These are phyloP conservation scores for Aporophyla lueneburgensis DNA, from an alignment of 2,888 invertebrate species.

Conservation along the genomic window DNA sequence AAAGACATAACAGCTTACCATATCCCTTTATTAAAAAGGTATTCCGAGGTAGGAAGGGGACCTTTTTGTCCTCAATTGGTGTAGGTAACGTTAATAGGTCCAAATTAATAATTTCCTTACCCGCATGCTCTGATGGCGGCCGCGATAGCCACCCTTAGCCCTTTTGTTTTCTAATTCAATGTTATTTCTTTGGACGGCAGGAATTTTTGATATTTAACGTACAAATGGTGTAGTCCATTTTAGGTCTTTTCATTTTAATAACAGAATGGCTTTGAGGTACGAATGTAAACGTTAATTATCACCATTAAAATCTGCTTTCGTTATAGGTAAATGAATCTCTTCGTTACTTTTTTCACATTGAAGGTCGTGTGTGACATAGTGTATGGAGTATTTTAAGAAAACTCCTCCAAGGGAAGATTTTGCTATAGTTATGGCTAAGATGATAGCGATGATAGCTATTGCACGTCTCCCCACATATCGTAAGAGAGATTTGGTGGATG, in stretches of 20 bases:
- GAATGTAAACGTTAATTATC: background rate
- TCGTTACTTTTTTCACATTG: background rate
- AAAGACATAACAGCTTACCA: slow-evolving; percentile 72
- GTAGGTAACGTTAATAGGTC: slow-evolving; percentile 84
- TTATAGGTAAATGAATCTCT: background rate
- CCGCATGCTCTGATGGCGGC: slow-evolving; percentile 77
- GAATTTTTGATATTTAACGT: slow-evolving; percentile 69
- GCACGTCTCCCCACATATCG: slow-evolving; percentile 8
- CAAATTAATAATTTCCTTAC: slow-evolving; percentile 86
- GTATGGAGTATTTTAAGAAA: background rate
- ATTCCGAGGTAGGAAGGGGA: slow-evolving; percentile 74
- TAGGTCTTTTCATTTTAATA: background rate
- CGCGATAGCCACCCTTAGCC: slow-evolving; percentile 74
- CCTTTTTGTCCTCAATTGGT: slow-evolving; percentile 82
- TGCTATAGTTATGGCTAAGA: background rate
- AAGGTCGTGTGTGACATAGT: background rate
- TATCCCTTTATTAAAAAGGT: slow-evolving; percentile 80
- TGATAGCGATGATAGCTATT: background rate
- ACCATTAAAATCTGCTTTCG: background rate
- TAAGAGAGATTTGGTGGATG: slow-evolving; percentile 37
- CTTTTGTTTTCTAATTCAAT: slow-evolving; percentile 81
- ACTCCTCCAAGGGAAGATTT: background rate
- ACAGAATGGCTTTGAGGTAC: background rate
- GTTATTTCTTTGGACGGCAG: slow-evolving; percentile 76
- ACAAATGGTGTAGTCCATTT: slow-evolving; percentile 44